Conservation (phyloP, 2,113 vertebrate genomes). For the Saimiri boliviensis region DNA sequence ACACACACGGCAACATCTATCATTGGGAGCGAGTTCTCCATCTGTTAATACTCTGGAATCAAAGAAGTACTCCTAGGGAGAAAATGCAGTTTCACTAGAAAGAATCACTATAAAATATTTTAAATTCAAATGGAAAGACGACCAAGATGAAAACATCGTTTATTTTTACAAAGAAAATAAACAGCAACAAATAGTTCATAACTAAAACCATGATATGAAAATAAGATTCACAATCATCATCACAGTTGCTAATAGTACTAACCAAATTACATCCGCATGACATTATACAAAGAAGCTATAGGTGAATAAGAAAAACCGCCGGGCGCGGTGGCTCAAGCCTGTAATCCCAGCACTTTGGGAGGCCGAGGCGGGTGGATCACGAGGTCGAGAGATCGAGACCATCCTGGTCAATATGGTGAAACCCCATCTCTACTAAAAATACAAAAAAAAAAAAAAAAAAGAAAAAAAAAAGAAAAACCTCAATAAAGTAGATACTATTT, state of each 20-base stretch:
- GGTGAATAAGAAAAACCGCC: background rate
- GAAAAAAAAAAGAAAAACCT: constrained; percentile 22
- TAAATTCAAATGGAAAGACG: constrained; percentile 32
- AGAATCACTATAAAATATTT: constrained; percentile 4
- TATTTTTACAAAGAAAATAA: background rate
- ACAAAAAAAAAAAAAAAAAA: too few relatives aligned
- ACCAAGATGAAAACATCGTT: background rate
- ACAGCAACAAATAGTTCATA: constrained; percentile 16
- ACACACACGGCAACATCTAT: constrained; percentile 97
- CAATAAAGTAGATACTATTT: constrained; percentile 28
- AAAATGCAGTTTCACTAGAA: constrained; percentile 56
- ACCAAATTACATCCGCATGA: background rate
- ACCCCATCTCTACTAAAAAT: too few relatives aligned
- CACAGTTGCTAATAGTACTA: background rate
- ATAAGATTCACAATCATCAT: constrained; percentile 44
- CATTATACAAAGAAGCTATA: background rate
- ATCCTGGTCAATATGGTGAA: too few relatives aligned
- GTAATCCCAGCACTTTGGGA: too few relatives aligned
- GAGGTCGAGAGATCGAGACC: too few relatives aligned
- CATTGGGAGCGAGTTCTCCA: constrained; percentile 97
- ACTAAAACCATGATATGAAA: constrained; percentile 33
- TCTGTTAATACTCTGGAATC: constrained; percentile 98
- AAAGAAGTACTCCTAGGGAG: constrained; percentile 96
- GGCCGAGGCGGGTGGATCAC: too few relatives aligned
- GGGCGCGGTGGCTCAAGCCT: too few relatives aligned